phyloP scores from a whole-genome alignment of 2,888 invertebrate genomes.

The Muscina levida region DNA sequence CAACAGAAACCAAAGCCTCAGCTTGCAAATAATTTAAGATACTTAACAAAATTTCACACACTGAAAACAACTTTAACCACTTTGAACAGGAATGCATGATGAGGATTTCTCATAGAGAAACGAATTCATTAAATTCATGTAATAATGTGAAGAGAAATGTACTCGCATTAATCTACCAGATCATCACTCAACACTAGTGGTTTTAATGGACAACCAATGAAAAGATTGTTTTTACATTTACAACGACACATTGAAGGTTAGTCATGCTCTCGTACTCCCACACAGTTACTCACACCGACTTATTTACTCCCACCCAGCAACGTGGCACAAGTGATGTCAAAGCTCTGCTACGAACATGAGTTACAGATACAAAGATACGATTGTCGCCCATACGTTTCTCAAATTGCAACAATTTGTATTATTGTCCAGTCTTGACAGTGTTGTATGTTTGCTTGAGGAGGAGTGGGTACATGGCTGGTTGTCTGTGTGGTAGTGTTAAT shows the following conservation, averaged over 20 bases:
- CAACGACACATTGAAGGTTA: neutral
- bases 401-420: conserved; percentile 43
- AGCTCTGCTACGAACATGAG: neutral
- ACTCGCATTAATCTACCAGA: neutral
- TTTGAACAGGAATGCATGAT: too few relatives aligned
- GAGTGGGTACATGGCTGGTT: neutral
- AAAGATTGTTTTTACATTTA: conserved; percentile 31
- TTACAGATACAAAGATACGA: conserved; percentile 1
- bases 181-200: neutral
- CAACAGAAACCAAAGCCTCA: too few relatives aligned
- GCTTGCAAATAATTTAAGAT: too few relatives aligned
- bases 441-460: neutral
- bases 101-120: neutral
- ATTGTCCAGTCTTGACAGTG: conserved; percentile 33
- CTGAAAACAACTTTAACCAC: too few relatives aligned
- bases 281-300: neutral
- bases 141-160: conserved; percentile 28
- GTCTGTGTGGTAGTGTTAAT: neutral
- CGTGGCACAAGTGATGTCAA: neutral
- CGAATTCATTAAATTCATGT: conserved; percentile 11
- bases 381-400: conserved; percentile 17
- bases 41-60: too few relatives aligned
- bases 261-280: neutral
- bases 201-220: conserved; percentile 34
- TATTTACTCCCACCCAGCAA: neutral